Conservation (phyloP, 2,888 invertebrate species). For the Tenthredo amoena region DNA sequence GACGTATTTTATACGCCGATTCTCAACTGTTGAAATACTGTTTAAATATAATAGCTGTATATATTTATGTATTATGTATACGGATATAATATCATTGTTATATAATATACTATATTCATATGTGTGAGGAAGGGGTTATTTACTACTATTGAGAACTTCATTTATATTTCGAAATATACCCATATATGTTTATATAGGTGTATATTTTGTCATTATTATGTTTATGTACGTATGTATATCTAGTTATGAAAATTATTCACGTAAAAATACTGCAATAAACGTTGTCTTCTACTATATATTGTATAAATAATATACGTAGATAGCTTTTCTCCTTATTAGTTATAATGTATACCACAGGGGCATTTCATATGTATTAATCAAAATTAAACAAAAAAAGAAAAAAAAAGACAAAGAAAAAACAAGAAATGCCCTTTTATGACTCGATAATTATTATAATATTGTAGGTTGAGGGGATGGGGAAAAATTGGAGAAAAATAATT, state of each 20-base stretch:
- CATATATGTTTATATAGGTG: constrained; percentile 56
- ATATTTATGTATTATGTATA: background rate
- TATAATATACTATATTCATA: too few species aligned
- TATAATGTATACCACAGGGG: background rate
- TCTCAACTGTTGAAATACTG: background rate
- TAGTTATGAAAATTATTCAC: background rate
- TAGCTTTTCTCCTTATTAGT: too few species aligned
- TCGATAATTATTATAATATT: background rate
- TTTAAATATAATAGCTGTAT: constrained; percentile 2
- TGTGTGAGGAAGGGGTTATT: too few species aligned
- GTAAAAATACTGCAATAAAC: background rate
- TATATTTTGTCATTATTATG: constrained; percentile 55
- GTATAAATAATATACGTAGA: too few species aligned
- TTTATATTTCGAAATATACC: constrained; percentile 63
- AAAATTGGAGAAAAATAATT: background rate
- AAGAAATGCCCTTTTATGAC: constrained; percentile 1
- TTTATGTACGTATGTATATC: constrained; percentile 54
- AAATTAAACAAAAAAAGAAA: background rate
- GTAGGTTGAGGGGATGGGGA: background rate
- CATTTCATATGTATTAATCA: background rate
- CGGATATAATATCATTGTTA: background rate
- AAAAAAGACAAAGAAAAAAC: background rate
- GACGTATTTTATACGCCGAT: background rate
- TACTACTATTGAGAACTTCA: background rate
- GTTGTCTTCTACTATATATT: background rate